Evolutionary conservation across 2,888 invertebrate genomes (phyloP), one percentile per base, ranked within the genome.

Genomic region (Tachina grossa): DNA sequence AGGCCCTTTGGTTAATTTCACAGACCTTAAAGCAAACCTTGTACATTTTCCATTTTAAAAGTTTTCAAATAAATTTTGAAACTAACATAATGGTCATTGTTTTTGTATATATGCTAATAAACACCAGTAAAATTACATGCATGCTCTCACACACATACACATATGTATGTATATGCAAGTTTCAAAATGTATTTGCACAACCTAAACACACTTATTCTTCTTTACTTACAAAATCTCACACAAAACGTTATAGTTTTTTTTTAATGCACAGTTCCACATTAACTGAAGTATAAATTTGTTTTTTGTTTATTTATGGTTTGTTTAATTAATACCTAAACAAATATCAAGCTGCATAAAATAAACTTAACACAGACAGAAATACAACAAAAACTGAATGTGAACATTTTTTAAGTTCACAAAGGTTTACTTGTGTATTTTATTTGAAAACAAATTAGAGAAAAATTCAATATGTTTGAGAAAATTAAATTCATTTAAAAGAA

Each of bases 321-420:
- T 83, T 83, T 83, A 77, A 83, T 83, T 83, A 83, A 78, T 83
- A 83, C 66, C 83, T 83, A 74, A 78, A 74, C 83, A 78, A 78
- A 78, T 68, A 77, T 66, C 41, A 66, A 83, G 53, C 51, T 61
- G 47, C 66, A 83, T 78, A 47, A 77, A 77, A 77, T 66, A 31
- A 72, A 77, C 59, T 59, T 22, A 47, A 47, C 13, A 22, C 0
- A 49, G 68, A 72, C 9, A 31, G 49, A 41, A 41, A 55, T 51
- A 59, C 19, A 49, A 47, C 19, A 47, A 66, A 69, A 61, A 61
- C 43, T 49, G 41, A 47, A 72, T 31, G 10, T 66, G n/a, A 79
- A 74, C 14, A 19, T 65, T 72, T 39, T 31, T 71, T 11, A 39
- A 83, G 69, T 77, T 77, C 45, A 77, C 9, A 77, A 72, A 9